Conservation (phyloP, 2,113 vertebrate species). For the Diadophis punctatus region DNA sequence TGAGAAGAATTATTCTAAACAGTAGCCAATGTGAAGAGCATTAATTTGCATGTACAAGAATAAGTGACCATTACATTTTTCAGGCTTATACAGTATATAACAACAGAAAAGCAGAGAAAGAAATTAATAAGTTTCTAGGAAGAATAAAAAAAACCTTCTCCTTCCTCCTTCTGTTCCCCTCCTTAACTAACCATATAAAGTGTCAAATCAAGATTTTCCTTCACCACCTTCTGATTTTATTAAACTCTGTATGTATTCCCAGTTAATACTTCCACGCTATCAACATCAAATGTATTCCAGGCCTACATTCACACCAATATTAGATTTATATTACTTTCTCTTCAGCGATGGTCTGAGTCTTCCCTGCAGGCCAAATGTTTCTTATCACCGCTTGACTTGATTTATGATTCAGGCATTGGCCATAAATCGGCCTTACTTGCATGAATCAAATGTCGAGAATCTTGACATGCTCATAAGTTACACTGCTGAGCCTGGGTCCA, state of each 20-base stretch:
- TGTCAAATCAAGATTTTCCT: background rate
- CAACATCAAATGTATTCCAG: fast-evolving
- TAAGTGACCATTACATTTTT: background rate
- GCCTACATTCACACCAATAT: background rate
- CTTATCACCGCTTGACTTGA: conserved; percentile 17
- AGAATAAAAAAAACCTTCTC: background rate
- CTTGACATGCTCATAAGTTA: conserved; percentile 26
- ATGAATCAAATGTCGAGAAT: background rate
- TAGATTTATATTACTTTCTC: conserved; percentile 23
- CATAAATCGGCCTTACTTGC: conserved; percentile 25
- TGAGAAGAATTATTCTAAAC: background rate
- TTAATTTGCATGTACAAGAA: background rate
- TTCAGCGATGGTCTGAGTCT: background rate
- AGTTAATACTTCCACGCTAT: background rate
- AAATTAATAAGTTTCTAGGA: background rate
- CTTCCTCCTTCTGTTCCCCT: background rate
- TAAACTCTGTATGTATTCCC: background rate
- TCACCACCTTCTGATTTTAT: background rate
- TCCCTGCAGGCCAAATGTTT: conserved; percentile 7
- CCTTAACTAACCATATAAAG: background rate
- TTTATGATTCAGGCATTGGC: conserved; percentile 2
- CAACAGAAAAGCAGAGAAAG: background rate
- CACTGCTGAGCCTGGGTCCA: background rate
- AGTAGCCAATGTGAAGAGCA: background rate
- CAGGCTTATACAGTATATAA: background rate